Evolutionary conservation across 37 sponge, comb jelly and placozoan species (phyloP).

Genomic region (Aphrocallistes beatrix): DNA sequence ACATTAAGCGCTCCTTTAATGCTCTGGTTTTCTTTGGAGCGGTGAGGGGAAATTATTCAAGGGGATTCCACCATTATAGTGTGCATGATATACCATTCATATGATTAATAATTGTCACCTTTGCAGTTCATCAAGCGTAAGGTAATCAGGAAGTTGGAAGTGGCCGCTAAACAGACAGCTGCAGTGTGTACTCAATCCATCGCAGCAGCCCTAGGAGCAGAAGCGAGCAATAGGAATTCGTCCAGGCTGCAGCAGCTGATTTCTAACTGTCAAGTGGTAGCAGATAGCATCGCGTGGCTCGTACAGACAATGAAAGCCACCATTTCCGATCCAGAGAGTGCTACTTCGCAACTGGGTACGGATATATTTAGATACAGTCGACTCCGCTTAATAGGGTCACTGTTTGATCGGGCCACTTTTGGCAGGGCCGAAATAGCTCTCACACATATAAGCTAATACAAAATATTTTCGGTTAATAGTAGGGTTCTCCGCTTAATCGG

Average conservation of each 20-base stretch:
- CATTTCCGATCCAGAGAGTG: conserved; percentile 58
- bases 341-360: conserved; percentile 66
- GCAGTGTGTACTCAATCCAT: conserved; percentile 83
- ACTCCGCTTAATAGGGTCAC: too few relatives aligned
- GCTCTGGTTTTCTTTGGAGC: too few relatives aligned
- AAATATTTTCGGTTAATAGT: too few relatives aligned
- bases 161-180: conserved; percentile 79
- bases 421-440: too few relatives aligned
- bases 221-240: conserved; percentile 65
- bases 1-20: too few relatives aligned
- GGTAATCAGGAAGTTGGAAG: conserved; percentile 69
- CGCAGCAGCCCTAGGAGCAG: conserved; percentile 91
- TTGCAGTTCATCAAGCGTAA: conserved; percentile 64
- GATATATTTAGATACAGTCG: too few relatives aligned
- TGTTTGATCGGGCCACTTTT: too few relatives aligned
- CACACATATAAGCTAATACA: too few relatives aligned
- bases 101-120: background rate
- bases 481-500: too few relatives aligned
- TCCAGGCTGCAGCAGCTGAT: conserved; percentile 65
- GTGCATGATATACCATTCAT: too few relatives aligned
- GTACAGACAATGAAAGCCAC: conserved; percentile 60
- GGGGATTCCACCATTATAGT: too few relatives aligned
- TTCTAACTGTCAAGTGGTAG: conserved; percentile 72
- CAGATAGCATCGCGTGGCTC: conserved; percentile 64
- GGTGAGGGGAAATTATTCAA: too few relatives aligned